These are phyloP conservation scores for Taeniopygia guttata DNA, from an alignment of 2,797 vertebrate species.

Conservation along the genomic window DNA sequence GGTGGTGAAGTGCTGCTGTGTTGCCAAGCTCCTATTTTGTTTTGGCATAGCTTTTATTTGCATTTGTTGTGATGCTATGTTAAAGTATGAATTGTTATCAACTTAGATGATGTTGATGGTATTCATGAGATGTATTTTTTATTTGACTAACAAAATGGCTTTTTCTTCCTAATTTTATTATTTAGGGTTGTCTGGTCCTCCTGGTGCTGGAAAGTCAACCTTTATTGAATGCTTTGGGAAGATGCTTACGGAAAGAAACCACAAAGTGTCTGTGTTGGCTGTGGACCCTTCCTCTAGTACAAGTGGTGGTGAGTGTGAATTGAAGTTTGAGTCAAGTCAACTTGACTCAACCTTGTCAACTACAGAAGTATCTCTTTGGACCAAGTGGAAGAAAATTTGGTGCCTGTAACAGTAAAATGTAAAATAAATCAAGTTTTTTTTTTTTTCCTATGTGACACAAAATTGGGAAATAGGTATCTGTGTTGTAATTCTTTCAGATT, in stretches of 20 bases:
- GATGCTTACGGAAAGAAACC: slow-evolving; percentile 89
- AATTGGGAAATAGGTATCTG: neutral
- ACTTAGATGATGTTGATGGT: neutral
- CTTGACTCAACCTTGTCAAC: neutral
- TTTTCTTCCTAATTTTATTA: neutral
- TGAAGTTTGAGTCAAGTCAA: neutral
- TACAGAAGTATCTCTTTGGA: neutral
- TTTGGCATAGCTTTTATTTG: neutral
- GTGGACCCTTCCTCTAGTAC: slow-evolving; percentile 97
- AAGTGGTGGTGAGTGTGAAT: slow-evolving; percentile 85
- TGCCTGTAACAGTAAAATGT: neutral
- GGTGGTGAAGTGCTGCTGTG: neutral
- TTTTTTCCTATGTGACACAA: accelerated
- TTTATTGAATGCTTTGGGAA: slow-evolving; percentile 98
- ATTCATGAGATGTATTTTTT: neutral
- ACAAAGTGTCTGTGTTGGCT: slow-evolving; percentile 92
- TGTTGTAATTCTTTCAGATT: neutral
- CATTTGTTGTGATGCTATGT: neutral
- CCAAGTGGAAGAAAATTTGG: neutral
- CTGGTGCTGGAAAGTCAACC: slow-evolving; percentile 95
- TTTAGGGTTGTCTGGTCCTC: slow-evolving; percentile 94
- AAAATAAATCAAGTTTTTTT: neutral
- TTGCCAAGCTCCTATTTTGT: neutral
- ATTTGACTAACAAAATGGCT: neutral
- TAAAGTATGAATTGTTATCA: neutral